These are phyloP conservation scores for Apodemus agrarius DNA, from an alignment of 2,797 vertebrate species.

Conservation along the genomic window DNA sequence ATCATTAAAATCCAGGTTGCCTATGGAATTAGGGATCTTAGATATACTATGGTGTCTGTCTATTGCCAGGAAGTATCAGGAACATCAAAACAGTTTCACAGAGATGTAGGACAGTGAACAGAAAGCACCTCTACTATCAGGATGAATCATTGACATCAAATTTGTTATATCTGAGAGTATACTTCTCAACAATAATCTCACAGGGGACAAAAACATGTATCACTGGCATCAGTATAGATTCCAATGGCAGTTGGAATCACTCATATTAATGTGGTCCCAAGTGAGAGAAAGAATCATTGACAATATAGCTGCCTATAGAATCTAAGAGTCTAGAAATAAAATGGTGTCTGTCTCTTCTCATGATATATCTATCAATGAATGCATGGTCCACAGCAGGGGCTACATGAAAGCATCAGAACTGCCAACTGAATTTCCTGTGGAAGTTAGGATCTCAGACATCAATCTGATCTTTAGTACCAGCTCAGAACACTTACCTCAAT, in stretches of 20 bases:
- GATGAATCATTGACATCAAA: not conserved
- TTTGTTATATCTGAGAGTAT: not conserved
- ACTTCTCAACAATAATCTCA: not conserved
- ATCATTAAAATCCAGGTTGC: not conserved
- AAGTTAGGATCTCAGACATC: not conserved
- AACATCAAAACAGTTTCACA: not conserved
- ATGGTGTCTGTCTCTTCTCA: not conserved
- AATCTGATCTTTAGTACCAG: not conserved
- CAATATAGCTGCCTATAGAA: not conserved
- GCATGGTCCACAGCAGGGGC: not conserved
- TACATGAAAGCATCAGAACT: accelerated
- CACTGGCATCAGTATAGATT: not conserved
- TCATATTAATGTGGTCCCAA: not conserved
- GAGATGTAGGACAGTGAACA: not conserved
- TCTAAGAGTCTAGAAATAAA: not conserved
- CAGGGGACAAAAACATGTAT: not conserved
- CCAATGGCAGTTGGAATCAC: not conserved
- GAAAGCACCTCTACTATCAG: not conserved
- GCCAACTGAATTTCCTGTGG: not conserved
- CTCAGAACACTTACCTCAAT: not conserved
- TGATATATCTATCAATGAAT: not conserved
- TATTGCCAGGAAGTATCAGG: not conserved
- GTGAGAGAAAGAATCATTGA: not conserved
- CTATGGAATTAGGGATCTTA: not conserved
- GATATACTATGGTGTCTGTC: not conserved